Evolutionary conservation across 2,797 vertebrate species (phyloP), one percentile per base, ranked within the genome.

Genomic region (Corythornis leucogaster): DNA sequence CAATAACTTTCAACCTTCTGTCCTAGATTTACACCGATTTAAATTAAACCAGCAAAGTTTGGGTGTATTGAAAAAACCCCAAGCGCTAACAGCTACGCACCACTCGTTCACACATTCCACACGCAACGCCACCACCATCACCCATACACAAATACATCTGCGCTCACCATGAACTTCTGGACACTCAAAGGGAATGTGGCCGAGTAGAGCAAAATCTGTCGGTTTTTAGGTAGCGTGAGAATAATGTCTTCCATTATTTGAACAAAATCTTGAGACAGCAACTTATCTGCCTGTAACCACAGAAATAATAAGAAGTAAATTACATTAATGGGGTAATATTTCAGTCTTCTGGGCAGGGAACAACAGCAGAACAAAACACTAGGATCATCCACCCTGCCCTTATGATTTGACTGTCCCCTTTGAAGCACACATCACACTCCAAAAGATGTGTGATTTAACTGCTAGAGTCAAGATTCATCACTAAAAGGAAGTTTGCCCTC

Each of bases 191-290:
- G 99, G 88, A 99, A 99, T 87, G 99, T 99, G 94, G 99, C 99
- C 33, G 99, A 99, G 96, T 99, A 99, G 69, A 99, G 98, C 96
- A 99, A 98, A 97, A 99, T 99, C 97, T 99, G 99, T 95, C 99
- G 99, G 96, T 99, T 99, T 97, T 99, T 99, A 97, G 98, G 96
- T 97, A 99, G 97, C 94, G 98, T 99, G 97, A 99, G 98, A 97
- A 99, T 98, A 84, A 99, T 98, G 96, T 99, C 99, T 96, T 99
- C 99, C 99, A 99, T 99, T 99, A 99, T 99, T 93, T 98, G 98
- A 96, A 99, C 98, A 97, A 99, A 99, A 98, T 99, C 99, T 97
- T 99, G 99, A 96, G 99, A 99, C 94, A 99, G 97, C 95, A 99
- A 98, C 94, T 99, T 99, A 97, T 99, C 99, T 81, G 99, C 99